These are phyloP conservation scores for Oscheius sp. DNA, from an alignment of 1,140 invertebrate species.

Conservation along the genomic window DNA sequence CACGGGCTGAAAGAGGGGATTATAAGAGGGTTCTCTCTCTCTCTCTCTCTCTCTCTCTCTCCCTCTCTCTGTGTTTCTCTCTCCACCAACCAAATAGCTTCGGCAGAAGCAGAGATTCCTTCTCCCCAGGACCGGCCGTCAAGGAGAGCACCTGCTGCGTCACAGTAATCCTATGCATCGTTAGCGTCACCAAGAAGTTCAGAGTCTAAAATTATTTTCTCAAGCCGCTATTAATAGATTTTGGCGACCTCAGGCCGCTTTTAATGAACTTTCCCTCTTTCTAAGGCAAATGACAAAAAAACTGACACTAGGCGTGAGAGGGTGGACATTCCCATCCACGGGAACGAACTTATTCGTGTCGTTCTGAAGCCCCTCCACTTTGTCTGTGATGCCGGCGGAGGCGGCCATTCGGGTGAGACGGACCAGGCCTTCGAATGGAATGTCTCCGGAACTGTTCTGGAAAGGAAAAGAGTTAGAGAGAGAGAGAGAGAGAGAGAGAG, in stretches of 20 bases:
- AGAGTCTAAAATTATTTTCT: constrained; percentile 11
- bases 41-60: no score
- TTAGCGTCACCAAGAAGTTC: constrained; percentile 23
- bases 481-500: background rate
- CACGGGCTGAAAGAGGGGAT: constrained; percentile 11
- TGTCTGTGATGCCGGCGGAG: constrained; percentile 19
- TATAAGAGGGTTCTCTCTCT: no score
- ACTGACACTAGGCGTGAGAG: constrained; percentile 38
- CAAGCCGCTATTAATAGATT: background rate
- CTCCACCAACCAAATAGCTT: constrained; percentile 19
- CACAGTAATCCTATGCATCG: constrained; percentile 29
- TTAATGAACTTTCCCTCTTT: no score
- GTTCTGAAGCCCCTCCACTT: constrained; percentile 20
- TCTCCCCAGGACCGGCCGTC: constrained; percentile 12
- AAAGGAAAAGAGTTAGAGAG: background rate
- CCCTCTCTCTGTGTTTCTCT: no score
- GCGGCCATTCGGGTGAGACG: constrained; percentile 21
- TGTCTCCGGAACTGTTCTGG: constrained; percentile 7
- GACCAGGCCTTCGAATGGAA: constrained; percentile 33
- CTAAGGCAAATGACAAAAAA: no score
- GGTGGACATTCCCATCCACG: constrained; percentile 44
- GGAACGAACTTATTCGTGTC: constrained; percentile 39
- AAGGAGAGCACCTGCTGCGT: constrained; percentile 26
- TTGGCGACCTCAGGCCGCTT: no score
- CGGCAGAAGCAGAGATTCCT: constrained; percentile 10